Evolutionary conservation across 1,140 invertebrate species (phyloP), one percentile per base, ranked within the genome.

Genomic region (Platyscapa corneri): DNA sequence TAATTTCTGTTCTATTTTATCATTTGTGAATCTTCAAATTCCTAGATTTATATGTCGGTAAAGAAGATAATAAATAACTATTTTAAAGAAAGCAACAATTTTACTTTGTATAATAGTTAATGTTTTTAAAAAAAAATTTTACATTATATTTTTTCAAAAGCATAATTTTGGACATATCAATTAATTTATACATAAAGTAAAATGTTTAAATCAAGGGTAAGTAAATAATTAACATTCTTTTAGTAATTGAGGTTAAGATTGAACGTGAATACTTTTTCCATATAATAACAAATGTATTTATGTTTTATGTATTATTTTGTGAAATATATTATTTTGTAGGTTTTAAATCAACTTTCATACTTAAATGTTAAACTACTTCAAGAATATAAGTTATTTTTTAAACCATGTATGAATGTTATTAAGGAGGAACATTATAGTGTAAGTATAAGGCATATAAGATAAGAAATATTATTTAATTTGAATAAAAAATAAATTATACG

Each of bases 181-280:
- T 42, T n/a, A n/a, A 12, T 27, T 42, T n/a, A 42, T n/a, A n/a
- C n/a, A 12, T n/a, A 82, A 34, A 78, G 70, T 20, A 83, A 89
- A 83, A 90, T 90, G 89, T 86, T 89, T 60, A 67, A 42, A 60
- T 87, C 83, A 30, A 89, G 86, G 87, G 89, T 90, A 88, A 30
- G 67, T 75, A 70, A 6, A 67, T 20, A 46, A 77, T 42, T 49
- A 23, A 76, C 82, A 64, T 34, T 32, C 5, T 70, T 65, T 23
- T 32, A n/a, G 0, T 37, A 27, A 56, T 88, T 88, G 85, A 80
- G 76, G 84, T 87, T 88, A 88, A 75, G n/a, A 37, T 34, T n/a
- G 23, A 20, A 1, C 30, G 8, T 46, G 39, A 39, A 39, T 60
- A 46, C n/a, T n/a, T n/a, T n/a, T n/a, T n/a, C n/a, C n/a, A n/a